Conservation (phyloP, 1,140 invertebrate genomes). For the Brachionus paranguensis region DNA sequence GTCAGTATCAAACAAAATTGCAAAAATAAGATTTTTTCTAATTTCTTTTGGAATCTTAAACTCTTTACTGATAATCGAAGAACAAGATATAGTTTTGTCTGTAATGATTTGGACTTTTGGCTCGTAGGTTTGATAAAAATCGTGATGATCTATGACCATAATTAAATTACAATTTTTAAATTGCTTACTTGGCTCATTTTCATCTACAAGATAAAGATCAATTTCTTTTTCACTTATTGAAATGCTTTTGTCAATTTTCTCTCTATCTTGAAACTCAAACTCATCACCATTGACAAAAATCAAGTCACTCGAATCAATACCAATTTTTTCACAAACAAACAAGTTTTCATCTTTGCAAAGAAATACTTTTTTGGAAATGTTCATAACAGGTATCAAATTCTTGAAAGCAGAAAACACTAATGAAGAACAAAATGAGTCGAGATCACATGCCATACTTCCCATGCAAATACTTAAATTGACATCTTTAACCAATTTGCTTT, state of each 20-base stretch:
- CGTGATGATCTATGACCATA: not conserved
- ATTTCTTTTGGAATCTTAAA: not conserved
- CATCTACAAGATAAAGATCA: not conserved
- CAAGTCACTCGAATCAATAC: not conserved
- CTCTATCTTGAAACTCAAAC: not conserved
- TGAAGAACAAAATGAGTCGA: not conserved
- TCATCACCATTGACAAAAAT: not conserved
- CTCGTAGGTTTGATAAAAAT: not conserved
- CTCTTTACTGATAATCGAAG: not conserved
- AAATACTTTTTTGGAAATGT: constrained; percentile 7
- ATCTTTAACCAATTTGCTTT: not conserved
- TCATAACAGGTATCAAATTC: not conserved
- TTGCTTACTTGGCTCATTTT: not conserved
- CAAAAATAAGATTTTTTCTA: not conserved
- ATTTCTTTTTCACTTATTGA: not conserved
- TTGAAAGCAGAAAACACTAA: not conserved
- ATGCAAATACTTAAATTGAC: not conserved
- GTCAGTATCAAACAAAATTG: not conserved
- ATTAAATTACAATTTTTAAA: not conserved
- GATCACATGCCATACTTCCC: not conserved
- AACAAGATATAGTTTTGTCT: not conserved
- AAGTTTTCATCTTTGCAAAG: not conserved
- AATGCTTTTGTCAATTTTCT: not conserved
- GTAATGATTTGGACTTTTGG: not conserved
- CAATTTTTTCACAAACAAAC: not conserved